Conservation (phyloP, 2,888 invertebrate genomes). For the Eledona agricola region DNA sequence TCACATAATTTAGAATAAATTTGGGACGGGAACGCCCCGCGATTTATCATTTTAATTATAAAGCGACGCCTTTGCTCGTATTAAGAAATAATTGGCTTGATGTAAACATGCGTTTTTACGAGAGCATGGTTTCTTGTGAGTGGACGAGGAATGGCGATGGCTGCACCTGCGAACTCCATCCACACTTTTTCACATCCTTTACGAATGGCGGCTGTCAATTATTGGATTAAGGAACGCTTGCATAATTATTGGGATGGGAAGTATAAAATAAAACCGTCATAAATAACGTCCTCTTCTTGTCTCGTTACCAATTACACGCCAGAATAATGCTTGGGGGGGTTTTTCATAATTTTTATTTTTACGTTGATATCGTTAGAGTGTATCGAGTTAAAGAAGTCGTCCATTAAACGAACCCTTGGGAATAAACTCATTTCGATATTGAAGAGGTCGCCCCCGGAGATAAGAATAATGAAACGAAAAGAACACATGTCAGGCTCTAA, state of each 20-base stretch:
- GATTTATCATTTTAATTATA: conserved; percentile 26
- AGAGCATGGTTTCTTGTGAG: conserved; percentile 15
- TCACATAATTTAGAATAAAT: conserved; percentile 27
- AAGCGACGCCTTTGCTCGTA: conserved; percentile 22
- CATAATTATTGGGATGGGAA: conserved; percentile 17
- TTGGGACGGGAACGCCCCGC: conserved; percentile 7
- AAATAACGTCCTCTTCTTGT: conserved; percentile 10
- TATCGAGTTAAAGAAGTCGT: too few relatives aligned
- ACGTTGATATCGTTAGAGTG: too few relatives aligned
- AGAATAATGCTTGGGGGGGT: conserved; percentile 7
- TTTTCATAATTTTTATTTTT: too few relatives aligned
- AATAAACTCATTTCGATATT: conserved; percentile 17
- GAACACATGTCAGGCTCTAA: conserved; percentile 11
- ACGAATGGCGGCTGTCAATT: conserved; percentile 18
- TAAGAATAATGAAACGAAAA: conserved; percentile 6
- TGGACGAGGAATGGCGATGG: conserved; percentile 13
- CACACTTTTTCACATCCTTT: conserved; percentile 24
- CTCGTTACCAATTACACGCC: conserved; percentile 10
- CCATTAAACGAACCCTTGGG: conserved; percentile 15
- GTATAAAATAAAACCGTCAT: conserved; percentile 13
- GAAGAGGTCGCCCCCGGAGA: conserved; percentile 13
- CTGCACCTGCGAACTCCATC: conserved; percentile 11
- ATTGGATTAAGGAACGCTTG: conserved; percentile 14
- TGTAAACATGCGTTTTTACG: conserved; percentile 20
- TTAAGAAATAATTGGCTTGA: conserved; percentile 27